Percentiles rank a stretch among this genome's conserved stretches.
phyloP scores from a whole-genome alignment of 2,888 invertebrate genomes.

The Pristionchus maxplancki region DNA sequence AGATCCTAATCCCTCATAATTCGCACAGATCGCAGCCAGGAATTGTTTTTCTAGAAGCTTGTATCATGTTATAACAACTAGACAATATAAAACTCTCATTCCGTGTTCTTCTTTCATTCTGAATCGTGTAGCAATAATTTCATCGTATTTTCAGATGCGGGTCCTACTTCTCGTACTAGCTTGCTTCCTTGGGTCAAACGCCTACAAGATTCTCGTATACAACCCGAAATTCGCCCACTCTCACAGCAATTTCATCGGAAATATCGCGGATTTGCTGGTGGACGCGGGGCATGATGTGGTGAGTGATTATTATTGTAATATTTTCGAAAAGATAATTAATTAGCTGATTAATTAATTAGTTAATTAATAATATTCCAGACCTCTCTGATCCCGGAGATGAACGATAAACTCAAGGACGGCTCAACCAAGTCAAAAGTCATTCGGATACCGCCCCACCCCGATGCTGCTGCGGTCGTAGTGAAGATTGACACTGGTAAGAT shows the following conservation, averaged over 20 bases:
- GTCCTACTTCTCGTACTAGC: neutral
- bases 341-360: neutral
- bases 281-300: constrained; percentile 42
- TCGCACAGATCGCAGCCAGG: too few species aligned
- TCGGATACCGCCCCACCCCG: neutral
- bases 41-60: too few species aligned
- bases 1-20: too few species aligned
- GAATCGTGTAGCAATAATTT: too few species aligned
- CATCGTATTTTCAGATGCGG: constrained; percentile 1
- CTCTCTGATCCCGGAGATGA: neutral
- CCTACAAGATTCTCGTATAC: constrained; percentile 19
- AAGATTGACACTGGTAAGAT: neutral
- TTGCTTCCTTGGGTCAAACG: neutral
- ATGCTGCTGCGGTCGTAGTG: neutral
- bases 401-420: neutral
- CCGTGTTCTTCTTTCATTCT: too few species aligned
- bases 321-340: neutral
- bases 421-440: neutral
- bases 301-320: neutral
- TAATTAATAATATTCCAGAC: neutral
- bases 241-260: constrained; percentile 35
- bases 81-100: too few species aligned
- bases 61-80: too few species aligned
- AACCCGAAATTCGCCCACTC: constrained; percentile 37
- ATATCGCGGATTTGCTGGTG: constrained; percentile 2